phyloP scores from a whole-genome alignment of 2,888 invertebrate genomes.

The Blera fallax region DNA sequence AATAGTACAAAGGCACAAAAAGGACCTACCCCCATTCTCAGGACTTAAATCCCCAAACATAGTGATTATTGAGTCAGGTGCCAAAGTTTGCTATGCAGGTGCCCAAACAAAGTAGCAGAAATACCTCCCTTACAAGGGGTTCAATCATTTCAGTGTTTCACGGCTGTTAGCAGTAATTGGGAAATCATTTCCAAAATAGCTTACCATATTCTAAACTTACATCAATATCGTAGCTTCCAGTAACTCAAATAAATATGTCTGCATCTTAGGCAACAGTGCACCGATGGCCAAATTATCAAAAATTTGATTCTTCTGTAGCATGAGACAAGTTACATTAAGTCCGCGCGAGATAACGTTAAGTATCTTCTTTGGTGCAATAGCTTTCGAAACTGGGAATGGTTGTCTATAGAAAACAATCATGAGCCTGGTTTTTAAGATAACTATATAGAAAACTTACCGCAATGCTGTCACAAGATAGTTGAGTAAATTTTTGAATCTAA shows the following conservation, averaged over 20 bases:
- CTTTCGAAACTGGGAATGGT: conserved; percentile 77
- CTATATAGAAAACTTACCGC: conserved; percentile 60
- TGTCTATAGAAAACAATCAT: conserved; percentile 73
- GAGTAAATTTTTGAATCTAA: conserved; percentile 75
- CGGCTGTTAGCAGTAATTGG: too few species aligned
- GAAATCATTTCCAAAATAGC: too few species aligned
- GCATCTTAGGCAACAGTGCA: conserved; percentile 76
- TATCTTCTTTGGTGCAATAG: conserved; percentile 75
- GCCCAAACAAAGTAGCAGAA: too few species aligned
- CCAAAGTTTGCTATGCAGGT: too few species aligned
- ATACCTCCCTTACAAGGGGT: too few species aligned
- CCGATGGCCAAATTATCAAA: conserved; percentile 77
- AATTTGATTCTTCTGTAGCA: conserved; percentile 75
- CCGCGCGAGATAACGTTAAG: conserved; percentile 76
- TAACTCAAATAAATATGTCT: conserved; percentile 75
- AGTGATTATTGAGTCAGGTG: too few species aligned
- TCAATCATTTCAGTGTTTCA: too few species aligned
- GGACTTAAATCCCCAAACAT: too few species aligned
- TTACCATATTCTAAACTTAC: conserved; percentile 71
- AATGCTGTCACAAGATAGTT: conserved; percentile 74
- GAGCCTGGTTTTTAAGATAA: not conserved
- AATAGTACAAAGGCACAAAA: too few species aligned
- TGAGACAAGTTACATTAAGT: conserved; percentile 75
- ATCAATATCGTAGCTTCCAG: conserved; percentile 74
- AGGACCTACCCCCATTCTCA: too few species aligned